Evolutionary conservation across 2,888 invertebrate genomes (phyloP).

Genomic region (Drosophila mettleri): DNA sequence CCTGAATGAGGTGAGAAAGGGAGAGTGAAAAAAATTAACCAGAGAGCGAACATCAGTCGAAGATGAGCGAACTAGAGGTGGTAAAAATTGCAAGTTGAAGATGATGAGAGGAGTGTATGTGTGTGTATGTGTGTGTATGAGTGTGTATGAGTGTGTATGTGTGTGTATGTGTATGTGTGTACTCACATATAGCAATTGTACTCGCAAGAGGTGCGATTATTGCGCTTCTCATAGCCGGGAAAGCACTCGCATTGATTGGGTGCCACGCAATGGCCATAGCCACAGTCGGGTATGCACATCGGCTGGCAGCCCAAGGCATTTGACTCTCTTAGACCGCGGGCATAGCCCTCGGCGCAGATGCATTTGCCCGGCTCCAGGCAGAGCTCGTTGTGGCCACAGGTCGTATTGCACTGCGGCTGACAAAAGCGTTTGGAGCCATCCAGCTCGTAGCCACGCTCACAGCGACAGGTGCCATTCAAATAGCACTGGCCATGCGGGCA

Average conservation of each 20-base stretch:
- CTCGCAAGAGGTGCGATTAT: constrained; percentile 78
- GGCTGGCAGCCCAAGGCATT: constrained; percentile 78
- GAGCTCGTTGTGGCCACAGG: constrained; percentile 87
- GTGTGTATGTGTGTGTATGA: too few relatives aligned
- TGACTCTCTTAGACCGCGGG: constrained; percentile 51
- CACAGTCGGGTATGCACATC: constrained; percentile 81
- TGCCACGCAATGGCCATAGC: constrained; percentile 85
- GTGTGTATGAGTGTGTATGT: too few relatives aligned
- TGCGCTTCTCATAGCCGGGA: constrained; percentile 79
- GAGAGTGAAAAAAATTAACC: neutral
- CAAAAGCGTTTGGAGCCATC: constrained; percentile 85
- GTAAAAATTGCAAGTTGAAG: too few relatives aligned
- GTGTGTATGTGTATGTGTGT: too few relatives aligned
- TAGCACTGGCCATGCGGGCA: constrained; percentile 84
- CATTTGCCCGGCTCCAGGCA: constrained; percentile 88
- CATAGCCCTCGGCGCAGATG: constrained; percentile 81
- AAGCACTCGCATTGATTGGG: constrained; percentile 86
- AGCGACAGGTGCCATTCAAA: constrained; percentile 83
- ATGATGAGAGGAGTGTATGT: too few relatives aligned
- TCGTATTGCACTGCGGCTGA: constrained; percentile 87
- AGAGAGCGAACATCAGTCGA: too few relatives aligned
- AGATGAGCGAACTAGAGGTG: neutral
- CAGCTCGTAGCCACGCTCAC: constrained; percentile 82
- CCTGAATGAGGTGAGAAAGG: constrained; percentile 37
- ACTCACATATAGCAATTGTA: constrained; percentile 79